A percentile compares a stretch with the other conserved stretches of the same genome.
phyloP scores from a whole-genome alignment of 35 echinoderm and acorn worm genomes.

The Chiridota heheva region DNA sequence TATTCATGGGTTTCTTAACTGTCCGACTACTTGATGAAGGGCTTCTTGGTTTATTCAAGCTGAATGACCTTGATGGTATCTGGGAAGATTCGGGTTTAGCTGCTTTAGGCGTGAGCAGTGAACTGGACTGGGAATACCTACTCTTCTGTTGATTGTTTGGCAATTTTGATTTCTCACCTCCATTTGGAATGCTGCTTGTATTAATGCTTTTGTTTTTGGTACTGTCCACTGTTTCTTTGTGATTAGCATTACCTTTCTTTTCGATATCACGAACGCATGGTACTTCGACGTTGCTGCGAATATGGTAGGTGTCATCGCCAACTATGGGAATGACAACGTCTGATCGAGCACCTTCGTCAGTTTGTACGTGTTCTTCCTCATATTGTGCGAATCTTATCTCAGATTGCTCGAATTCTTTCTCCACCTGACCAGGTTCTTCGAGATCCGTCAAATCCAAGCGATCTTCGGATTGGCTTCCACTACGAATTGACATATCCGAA shows the following conservation, averaged over 20 bases:
- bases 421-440: constrained; percentile 27
- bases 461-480: background rate
- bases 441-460: constrained; percentile 26
- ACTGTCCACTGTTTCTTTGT: no score
- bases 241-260: background rate
- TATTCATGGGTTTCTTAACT: background rate
- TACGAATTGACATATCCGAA: constrained; percentile 15
- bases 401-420: constrained; percentile 25
- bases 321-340: background rate
- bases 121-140: background rate
- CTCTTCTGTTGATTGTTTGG: no score
- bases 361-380: background rate
- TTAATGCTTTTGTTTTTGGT: no score
- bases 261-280: background rate
- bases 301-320: background rate
- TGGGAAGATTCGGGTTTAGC: background rate
- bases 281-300: background rate
- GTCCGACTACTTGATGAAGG: background rate
- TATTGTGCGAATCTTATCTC: background rate
- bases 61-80: background rate
- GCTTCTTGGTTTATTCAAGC: background rate
- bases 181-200: no score
- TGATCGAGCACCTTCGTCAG: background rate
- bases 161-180: no score
- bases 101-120: background rate